A percentile compares a stretch with the other conserved stretches of the same genome.
Conservation (phyloP, 2,113 vertebrate genomes). For the Pollachius pollachius region DNA sequence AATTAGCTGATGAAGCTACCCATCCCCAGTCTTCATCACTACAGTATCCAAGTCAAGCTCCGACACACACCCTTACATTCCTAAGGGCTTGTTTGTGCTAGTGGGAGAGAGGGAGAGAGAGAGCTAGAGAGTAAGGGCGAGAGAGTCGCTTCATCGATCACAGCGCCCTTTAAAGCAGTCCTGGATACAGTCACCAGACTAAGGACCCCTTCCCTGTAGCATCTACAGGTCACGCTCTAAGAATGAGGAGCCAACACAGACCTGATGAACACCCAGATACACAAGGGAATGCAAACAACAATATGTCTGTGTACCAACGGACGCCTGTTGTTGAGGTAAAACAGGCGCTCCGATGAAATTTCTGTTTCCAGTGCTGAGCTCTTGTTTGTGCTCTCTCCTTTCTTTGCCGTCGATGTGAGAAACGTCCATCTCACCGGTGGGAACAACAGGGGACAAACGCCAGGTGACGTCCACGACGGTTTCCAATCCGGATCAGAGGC, state of each 20-base stretch:
- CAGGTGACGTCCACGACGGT: conserved; percentile 32
- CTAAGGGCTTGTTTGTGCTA: conserved; percentile 4
- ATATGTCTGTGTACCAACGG: no score
- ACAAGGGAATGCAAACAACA: no score
- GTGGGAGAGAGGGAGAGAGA: neutral
- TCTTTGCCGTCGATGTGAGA: conserved; percentile 16
- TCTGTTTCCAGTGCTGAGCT: neutral
- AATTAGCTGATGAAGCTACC: conserved; percentile 11
- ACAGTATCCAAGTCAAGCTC: neutral
- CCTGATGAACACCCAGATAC: no score
- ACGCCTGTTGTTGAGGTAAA: neutral
- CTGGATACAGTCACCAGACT: neutral
- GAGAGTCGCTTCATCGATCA: neutral
- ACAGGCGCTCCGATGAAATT: no score
- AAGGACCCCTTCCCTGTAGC: no score
- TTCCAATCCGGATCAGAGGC: conserved; percentile 29
- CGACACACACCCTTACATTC: conserved; percentile 17
- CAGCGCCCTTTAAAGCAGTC: neutral
- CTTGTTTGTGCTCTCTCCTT: neutral
- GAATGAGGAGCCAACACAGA: no score
- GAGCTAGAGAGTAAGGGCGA: neutral
- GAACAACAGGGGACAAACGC: conserved; percentile 25
- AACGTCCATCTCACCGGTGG: conserved; percentile 24
- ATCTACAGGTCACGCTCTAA: no score
- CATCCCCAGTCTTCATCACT: neutral